Conservation (phyloP, 2,113 vertebrate genomes). For the Elanoides forficatus region DNA sequence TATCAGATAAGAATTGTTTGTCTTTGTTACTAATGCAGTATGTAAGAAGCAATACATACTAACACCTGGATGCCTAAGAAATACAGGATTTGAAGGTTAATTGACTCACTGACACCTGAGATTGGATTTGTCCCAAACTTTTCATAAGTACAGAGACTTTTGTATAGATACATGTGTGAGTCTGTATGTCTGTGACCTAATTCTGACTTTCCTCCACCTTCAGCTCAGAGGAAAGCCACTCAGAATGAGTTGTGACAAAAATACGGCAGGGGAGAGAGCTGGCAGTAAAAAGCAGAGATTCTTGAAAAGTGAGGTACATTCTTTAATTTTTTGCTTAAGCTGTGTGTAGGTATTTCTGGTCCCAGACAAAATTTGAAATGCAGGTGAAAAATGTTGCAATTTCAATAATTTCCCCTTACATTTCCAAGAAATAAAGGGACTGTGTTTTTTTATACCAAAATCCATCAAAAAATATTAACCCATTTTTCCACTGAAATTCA, state of each 20-base stretch:
- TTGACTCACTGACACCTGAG: slow-evolving; percentile 43
- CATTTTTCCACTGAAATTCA: background rate
- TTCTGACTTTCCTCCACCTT: slow-evolving; percentile 14
- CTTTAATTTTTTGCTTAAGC: background rate
- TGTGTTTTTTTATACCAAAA: background rate
- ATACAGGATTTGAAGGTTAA: slow-evolving; percentile 49
- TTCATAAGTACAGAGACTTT: slow-evolving; percentile 39
- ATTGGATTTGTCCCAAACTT: slow-evolving; percentile 54
- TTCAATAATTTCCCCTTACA: background rate
- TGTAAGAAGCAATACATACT: background rate
- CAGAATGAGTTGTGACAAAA: background rate
- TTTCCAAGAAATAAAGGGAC: background rate
- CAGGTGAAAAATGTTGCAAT: background rate
- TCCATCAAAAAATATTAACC: background rate
- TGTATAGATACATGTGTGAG: slow-evolving; percentile 1
- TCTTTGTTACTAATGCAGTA: slow-evolving; percentile 23
- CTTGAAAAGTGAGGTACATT: background rate
- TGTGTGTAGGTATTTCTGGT: background rate
- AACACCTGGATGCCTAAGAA: slow-evolving; percentile 36
- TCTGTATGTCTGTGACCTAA: slow-evolving; percentile 26
- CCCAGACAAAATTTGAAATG: background rate
- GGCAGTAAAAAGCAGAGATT: background rate
- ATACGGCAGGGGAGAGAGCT: background rate
- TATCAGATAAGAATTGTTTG: background rate
- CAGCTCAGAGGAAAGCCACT: background rate